These are phyloP conservation scores for Napeogenes inachia DNA, from an alignment of 2,888 invertebrate species.

Conservation along the genomic window DNA sequence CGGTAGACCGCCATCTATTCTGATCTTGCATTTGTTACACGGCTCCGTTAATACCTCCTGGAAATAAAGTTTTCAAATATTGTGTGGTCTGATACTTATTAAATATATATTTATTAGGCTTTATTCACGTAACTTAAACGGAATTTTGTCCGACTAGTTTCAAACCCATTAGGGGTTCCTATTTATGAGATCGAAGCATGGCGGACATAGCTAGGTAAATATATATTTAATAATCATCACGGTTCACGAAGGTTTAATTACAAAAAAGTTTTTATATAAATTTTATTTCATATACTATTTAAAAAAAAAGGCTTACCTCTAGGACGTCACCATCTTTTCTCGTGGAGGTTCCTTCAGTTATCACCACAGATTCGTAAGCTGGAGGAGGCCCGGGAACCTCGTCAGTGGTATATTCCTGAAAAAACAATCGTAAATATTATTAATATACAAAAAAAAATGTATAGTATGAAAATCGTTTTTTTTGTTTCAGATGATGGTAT, in stretches of 20 bases:
- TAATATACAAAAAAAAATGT: neutral
- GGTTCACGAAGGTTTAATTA: too few species aligned
- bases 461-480: neutral
- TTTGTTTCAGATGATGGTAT: constrained; percentile 20
- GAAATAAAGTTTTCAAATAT: constrained; percentile 13
- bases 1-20: constrained; percentile 70
- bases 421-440: constrained; percentile 10
- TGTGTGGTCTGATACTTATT: too few species aligned
- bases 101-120: neutral
- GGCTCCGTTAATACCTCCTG: constrained; percentile 60
- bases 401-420: constrained; percentile 45
- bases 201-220: too few species aligned
- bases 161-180: too few species aligned
- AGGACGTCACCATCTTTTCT: constrained; percentile 48
- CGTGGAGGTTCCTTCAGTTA: constrained; percentile 37
- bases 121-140: neutral
- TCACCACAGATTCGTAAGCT: constrained; percentile 78
- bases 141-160: too few species aligned
- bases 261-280: too few species aligned
- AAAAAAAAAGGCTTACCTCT: constrained; percentile 40
- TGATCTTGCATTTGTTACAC: constrained; percentile 43
- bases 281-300: neutral
- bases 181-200: too few species aligned
- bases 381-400: constrained; percentile 80
- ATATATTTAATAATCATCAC: too few species aligned